These are phyloP conservation scores for Trichopria drosophilae DNA, from an alignment of 2,888 invertebrate species.

Conservation along the genomic window DNA sequence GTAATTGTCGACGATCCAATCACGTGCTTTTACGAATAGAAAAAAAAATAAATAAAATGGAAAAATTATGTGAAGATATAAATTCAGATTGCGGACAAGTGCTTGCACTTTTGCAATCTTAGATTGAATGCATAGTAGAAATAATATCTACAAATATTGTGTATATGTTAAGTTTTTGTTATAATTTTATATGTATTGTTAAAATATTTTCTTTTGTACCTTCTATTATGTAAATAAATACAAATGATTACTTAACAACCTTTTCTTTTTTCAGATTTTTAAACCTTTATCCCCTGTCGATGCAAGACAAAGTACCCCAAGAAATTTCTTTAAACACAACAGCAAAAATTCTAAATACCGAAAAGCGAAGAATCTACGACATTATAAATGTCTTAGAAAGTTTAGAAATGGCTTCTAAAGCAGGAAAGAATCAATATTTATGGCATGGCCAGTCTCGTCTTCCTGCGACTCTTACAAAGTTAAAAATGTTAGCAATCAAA, in stretches of 20 bases:
- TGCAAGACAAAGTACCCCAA: constrained; percentile 55
- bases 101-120: too few relatives aligned
- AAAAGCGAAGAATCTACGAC: constrained; percentile 72
- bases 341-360: constrained; percentile 67
- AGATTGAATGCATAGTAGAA: too few relatives aligned
- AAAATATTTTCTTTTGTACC: too few relatives aligned
- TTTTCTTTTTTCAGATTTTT: constrained; percentile 64
- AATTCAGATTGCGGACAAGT: too few relatives aligned
- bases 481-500: constrained; percentile 65
- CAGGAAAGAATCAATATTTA: constrained; percentile 69
- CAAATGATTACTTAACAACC: too few relatives aligned
- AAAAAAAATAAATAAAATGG: too few relatives aligned
- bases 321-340: constrained; percentile 69
- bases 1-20: too few relatives aligned
- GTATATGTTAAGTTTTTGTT: background rate
- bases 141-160: background rate
- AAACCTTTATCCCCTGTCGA: constrained; percentile 62
- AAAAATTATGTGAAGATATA: too few relatives aligned
- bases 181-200: too few relatives aligned
- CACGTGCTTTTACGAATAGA: too few relatives aligned
- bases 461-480: constrained; percentile 63
- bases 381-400: constrained; percentile 75
- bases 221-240: too few relatives aligned
- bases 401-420: constrained; percentile 70
- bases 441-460: constrained; percentile 71